A percentile compares a stretch with the other conserved stretches of the same genome.
Conservation (phyloP, 92 coral and sea anemone species). For the Parazoanthus atlanticus region DNA sequence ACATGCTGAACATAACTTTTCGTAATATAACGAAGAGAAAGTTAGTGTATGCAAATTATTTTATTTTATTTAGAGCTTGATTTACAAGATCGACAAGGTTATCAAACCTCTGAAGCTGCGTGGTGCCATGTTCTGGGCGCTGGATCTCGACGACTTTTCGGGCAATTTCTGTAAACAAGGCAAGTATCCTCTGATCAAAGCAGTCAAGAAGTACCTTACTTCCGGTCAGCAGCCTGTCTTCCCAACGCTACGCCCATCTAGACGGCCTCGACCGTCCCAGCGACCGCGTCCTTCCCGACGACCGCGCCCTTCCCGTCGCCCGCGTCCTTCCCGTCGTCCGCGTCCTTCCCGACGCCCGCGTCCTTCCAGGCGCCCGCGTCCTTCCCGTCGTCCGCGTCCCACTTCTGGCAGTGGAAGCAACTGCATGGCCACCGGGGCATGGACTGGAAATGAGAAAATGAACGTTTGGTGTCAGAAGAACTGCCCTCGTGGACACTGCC, state of each 20-base stretch:
- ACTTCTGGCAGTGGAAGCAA: not conserved
- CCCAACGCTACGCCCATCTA: slow-evolving; percentile 44
- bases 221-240: slow-evolving; percentile 66
- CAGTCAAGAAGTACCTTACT: slow-evolving; percentile 71
- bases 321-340: not conserved
- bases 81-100: slow-evolving; percentile 73
- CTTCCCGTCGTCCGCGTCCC: not conserved
- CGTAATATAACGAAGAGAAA: not conserved
- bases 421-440: not conserved
- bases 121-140: slow-evolving; percentile 93
- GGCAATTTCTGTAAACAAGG: slow-evolving; percentile 79
- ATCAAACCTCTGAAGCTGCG: slow-evolving; percentile 73
- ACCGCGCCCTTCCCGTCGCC: not conserved
- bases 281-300: not conserved
- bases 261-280: slow-evolving; percentile 17
- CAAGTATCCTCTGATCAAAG: slow-evolving; percentile 81
- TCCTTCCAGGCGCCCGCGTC: not conserved
- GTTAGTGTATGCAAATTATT: too few species aligned
- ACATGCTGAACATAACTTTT: not conserved
- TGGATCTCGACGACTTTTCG: slow-evolving; percentile 81
- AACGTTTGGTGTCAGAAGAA: not conserved
- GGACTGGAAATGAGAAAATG: not conserved
- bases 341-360: not conserved
- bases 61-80: slow-evolving; percentile 42
- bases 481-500: not conserved